Evolutionary conservation across 1,140 invertebrate genomes (phyloP).

Genomic region (Leucophenga varia): DNA sequence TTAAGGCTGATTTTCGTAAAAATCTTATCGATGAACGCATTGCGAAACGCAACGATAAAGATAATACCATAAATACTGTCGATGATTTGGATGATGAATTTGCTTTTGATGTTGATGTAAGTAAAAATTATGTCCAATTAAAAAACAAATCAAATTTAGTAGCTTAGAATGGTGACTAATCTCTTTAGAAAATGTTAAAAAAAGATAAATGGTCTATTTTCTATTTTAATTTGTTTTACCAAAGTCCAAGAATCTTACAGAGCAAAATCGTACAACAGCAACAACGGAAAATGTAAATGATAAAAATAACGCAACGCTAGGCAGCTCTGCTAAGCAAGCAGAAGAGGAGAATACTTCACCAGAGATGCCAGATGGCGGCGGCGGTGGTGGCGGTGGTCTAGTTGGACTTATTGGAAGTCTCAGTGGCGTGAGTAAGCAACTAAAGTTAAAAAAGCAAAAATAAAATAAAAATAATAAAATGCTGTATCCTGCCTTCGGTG

Average conservation of each 20-base stretch:
- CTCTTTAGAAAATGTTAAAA: no score
- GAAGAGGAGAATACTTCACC: slow-evolving; percentile 6
- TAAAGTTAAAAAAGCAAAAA: neutral
- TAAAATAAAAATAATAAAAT: neutral
- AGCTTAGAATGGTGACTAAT: no score
- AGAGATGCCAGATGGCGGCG: slow-evolving; percentile 4
- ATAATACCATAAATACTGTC: neutral
- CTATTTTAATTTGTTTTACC: neutral
- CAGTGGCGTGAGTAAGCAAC: slow-evolving; percentile 57
- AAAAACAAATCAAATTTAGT: neutral
- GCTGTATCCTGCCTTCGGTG: no score
- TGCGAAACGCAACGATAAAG: slow-evolving; percentile 9
- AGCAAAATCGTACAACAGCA: slow-evolving; percentile 1
- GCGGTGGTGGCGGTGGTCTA: slow-evolving; percentile 46
- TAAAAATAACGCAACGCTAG: neutral
- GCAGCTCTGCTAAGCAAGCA: slow-evolving; percentile 23
- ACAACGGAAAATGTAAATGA: neutral
- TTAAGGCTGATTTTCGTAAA: slow-evolving; percentile 42
- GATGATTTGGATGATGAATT: slow-evolving; percentile 15
- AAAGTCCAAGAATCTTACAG: slow-evolving; percentile 4
- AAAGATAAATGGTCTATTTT: no score
- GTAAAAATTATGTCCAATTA: no score
- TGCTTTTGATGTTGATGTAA: slow-evolving; percentile 17
- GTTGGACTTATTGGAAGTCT: slow-evolving; percentile 57
- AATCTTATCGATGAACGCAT: slow-evolving; percentile 30